Evolutionary conservation across 1,140 invertebrate species (phyloP), one percentile per base, ranked within the genome.

Genomic region (Musca vetustissima): DNA sequence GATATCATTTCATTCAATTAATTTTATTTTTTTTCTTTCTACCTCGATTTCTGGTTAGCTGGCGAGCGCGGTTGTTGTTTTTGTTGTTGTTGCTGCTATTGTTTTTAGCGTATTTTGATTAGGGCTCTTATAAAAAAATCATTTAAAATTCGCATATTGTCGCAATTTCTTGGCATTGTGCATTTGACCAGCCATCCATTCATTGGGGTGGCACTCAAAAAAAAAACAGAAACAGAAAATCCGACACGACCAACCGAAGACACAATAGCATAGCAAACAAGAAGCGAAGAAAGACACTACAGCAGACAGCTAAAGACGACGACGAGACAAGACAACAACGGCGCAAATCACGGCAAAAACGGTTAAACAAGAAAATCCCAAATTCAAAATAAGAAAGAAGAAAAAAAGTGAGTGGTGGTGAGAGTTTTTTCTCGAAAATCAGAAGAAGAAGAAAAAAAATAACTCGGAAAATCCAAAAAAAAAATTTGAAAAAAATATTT

Each of bases 141-240:
- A 74, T 76, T 80, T 80, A 74, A 80, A 80, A 78, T 80, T 78
- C 76, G 78, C 78, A 77, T 76, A 74, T 73, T 78, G 76, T 78
- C 76, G 76, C 78, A 71, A 74, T 77, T 78, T 78, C 76, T 80
- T 80, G 78, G 76, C 78, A 80, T 80, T 80, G 75, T 76, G 72
- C 66, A 70, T 68, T 68, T 71, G 67, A 49, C 66, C 70, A 66
- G 19, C 36, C 32, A 66, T 28, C 36, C 32, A 68, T 50, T 43
- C 32, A 68, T 36, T 43, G 61, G 52, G 67, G 32, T 52, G 67
- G 47, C 59, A 24, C 57, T n/a, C n/a, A n/a, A n/a, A n/a, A n/a
- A n/a, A n/a, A n/a, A n/a, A n/a, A n/a, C n/a, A n/a, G n/a, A n/a
- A n/a, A n/a, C n/a, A n/a, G n/a, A 50, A 43, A 43, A 43, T 11